Evolutionary conservation across 1,140 invertebrate species (phyloP), one percentile per base, ranked within the genome.

Genomic region (Drosophila bifasciata): DNA sequence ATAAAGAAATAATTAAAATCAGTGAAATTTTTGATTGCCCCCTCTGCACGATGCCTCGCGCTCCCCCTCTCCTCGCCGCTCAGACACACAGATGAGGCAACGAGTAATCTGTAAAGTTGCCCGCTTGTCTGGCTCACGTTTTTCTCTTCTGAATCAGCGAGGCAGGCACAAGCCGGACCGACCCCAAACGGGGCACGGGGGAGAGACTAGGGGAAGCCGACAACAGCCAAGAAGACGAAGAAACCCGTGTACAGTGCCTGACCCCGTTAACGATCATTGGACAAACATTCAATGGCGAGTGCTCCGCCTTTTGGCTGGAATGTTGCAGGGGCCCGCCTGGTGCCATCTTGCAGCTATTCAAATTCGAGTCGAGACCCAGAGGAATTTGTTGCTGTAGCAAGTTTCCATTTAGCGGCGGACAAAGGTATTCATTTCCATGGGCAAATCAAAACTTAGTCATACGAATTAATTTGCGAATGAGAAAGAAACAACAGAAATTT

Each of bases 1-100:
- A 85, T 70, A 61, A 52, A 36, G 32, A 66, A 78, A 88, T 75
- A 86, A 86, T 76, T 70, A 76, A 88, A 88, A 88, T 88, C 75
- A 88, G 83, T 88, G 83, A 88, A 86, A 86, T 83, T 88, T 85
- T 76, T 51, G 53, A 66, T 62, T 77, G 52, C 66, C 58, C 53
- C 8, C 52, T 13, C 32, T 19, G 39, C 52, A 25, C 36, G 8
- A 25, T 6, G 5, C 23, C 23, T 21, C 28, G 15, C 50, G n/a
- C n/a, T n/a, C n/a, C n/a, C n/a, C n/a, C n/a, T n/a, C n/a, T 19
- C 3, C 6, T n/a, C 17, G 28, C 13, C 19, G n/a, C n/a, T 3
- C 19, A 21, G 19, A n/a, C n/a, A n/a, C n/a, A 25, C 25, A 32
- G 53, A 25, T 68, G 64, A 55, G 64, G 64, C 64, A 68, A 68